Evolutionary conservation across 2,113 vertebrate genomes (phyloP).

Genomic region (Limnothrissa miodon): DNA sequence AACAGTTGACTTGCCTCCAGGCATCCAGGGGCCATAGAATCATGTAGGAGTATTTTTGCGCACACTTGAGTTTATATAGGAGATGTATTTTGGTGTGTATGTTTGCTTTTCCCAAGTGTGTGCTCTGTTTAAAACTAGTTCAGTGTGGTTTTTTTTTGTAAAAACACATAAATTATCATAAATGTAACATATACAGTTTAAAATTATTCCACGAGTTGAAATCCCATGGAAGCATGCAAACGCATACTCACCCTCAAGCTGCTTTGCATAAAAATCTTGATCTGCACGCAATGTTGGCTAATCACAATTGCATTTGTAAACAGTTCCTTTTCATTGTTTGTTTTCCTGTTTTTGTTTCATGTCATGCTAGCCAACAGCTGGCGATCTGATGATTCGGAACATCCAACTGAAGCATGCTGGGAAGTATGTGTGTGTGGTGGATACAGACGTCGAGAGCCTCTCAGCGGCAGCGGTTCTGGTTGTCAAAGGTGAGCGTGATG

Average conservation of each 20-base stretch:
- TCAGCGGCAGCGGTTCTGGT: slow-evolving; percentile 85
- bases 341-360: not conserved
- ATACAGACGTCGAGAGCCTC: slow-evolving; percentile 86
- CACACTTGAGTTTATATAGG: too few species aligned
- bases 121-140: slow-evolving; percentile 25
- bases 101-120: not conserved
- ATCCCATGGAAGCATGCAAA: not conserved
- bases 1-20: slow-evolving; percentile 28
- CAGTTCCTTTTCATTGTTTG: not conserved
- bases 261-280: not conserved
- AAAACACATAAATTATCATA: not conserved
- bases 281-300: not conserved
- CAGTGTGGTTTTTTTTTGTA: not conserved
- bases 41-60: not conserved
- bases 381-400: slow-evolving; percentile 92
- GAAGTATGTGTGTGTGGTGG: slow-evolving; percentile 87
- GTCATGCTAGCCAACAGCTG: slow-evolving; percentile 64
- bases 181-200: not conserved
- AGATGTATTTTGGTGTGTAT: too few species aligned
- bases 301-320: not conserved
- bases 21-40: slow-evolving; percentile 30
- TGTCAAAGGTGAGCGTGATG: slow-evolving; percentile 79
- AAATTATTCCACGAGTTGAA: not conserved
- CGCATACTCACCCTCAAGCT: not conserved
- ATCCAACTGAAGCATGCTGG: slow-evolving; percentile 88